Percentiles rank a stretch among this genome's conserved stretches.
Evolutionary conservation across 2,888 invertebrate species (phyloP).

Genomic region (Lasioglossum figueresi): DNA sequence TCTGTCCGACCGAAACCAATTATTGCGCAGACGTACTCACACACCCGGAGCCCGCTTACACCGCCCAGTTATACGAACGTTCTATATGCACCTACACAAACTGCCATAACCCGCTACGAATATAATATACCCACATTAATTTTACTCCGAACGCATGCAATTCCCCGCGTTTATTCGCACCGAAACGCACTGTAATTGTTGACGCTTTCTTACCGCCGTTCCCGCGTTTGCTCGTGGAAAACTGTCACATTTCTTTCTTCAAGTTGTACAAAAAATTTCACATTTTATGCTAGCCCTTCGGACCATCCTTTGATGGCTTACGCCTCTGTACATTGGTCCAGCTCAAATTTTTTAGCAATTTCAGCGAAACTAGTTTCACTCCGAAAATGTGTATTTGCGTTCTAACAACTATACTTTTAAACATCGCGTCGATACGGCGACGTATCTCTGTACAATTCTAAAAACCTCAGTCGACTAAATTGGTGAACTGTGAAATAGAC

Average conservation of each 20-base stretch:
- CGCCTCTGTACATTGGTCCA: too few relatives aligned
- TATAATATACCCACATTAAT: constrained; percentile 42
- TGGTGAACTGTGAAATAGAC: not conserved
- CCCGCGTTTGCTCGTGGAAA: not conserved
- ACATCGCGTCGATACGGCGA: not conserved
- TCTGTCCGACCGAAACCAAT: constrained; percentile 78
- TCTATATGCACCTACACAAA: constrained; percentile 48
- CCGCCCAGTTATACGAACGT: constrained; percentile 50
- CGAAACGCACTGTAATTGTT: not conserved
- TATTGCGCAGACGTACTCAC: constrained; percentile 75
- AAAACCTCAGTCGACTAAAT: not conserved
- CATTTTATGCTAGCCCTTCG: not conserved
- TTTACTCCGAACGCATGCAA: constrained; percentile 24
- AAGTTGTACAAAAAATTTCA: not conserved
- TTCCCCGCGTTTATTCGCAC: not conserved
- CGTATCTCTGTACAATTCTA: not conserved
- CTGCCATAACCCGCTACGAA: constrained; percentile 26
- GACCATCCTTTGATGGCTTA: not conserved
- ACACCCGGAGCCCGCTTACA: constrained; percentile 47
- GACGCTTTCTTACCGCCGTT: not conserved
- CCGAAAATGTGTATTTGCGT: not conserved
- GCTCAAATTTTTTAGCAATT: not conserved
- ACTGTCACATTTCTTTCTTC: not conserved
- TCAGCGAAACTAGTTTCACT: not conserved
- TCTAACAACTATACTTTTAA: not conserved